Base-by-base conservation (phyloP, 2,113 vertebrate species). In the Platichthys stellatus region DNA sequence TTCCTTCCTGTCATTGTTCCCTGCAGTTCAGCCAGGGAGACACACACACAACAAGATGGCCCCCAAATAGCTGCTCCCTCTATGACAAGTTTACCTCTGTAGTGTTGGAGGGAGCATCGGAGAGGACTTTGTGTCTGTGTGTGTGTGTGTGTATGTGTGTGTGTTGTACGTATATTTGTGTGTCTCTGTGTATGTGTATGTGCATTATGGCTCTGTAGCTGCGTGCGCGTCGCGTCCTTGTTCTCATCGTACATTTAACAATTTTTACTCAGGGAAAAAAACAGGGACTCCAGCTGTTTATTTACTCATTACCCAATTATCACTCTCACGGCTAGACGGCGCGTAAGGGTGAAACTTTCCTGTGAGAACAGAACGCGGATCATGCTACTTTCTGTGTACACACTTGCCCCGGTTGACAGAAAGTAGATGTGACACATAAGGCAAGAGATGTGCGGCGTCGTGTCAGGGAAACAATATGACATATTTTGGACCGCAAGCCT, bases 1-100 rank as follows among this genome's bases (percentile, higher is more conserved):
- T 90, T 90, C 95, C 96, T 96, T 97, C 95, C 95, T 97, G 95
- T 97, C 96, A 96, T 94, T 96, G 95, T 95, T 96, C 94, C 95
- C 96, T 81, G 94, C 81, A 81, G 86, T 92, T 91, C 84, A 88
- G 81, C 88, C 84, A 84, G 35, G 38, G 77, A 90, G 78, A 87
- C 70, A 85, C 80, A 62, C 24, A 24, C 62, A 58, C 86, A 90
- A 90, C 87, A 90, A 91, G 84, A 91, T 89, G 85, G 88, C 89
- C 90, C 82, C 88, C 90, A 88, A 87, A 90, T 88, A 83, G 86
- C 86, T 87, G 78, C 80, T 88, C 85, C 79, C 69, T 76, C 84
- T 63, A 53, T 92, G 92, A 92, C 92, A 91, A 90, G 87, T 90
- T 89, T 84, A 86, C 84, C 80, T 80, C 84, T 65, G 76, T 63